Evolutionary conservation across 2,888 invertebrate genomes (phyloP).

Genomic region (Acanthosepion lycidas): DNA sequence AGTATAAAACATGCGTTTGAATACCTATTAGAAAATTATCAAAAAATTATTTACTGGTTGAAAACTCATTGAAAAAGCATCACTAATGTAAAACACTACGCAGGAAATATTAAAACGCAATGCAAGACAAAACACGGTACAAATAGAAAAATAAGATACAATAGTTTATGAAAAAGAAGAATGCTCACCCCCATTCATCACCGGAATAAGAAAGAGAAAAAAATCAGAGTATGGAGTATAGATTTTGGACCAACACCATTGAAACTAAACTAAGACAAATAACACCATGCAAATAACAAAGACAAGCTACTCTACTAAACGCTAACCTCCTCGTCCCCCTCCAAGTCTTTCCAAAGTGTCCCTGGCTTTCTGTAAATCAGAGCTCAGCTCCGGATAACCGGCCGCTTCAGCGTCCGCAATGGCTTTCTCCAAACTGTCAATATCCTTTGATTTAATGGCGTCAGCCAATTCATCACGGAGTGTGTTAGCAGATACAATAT

Average conservation of each 20-base stretch:
- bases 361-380: conserved; percentile 16
- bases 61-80: too few species aligned
- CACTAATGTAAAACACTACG: too few species aligned
- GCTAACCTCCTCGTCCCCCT: conserved; percentile 39
- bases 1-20: too few species aligned
- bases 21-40: too few species aligned
- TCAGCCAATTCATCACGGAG: not conserved
- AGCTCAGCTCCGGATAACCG: conserved; percentile 3
- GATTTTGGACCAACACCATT: not conserved
- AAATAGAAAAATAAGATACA: too few species aligned
- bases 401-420: conserved; percentile 38
- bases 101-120: too few species aligned
- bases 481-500: not conserved
- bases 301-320: not conserved
- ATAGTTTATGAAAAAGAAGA: too few species aligned
- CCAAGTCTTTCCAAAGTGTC: not conserved
- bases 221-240: not conserved
- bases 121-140: too few species aligned
- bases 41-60: too few species aligned
- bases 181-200: too few species aligned
- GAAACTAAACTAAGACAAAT: not conserved
- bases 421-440: conserved; percentile 14
- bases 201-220: too few species aligned
- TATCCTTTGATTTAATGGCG: not conserved
- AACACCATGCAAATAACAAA: conserved; percentile 18